A percentile compares a stretch with the other conserved stretches of the same genome.
phyloP scores from a whole-genome alignment of 2,888 invertebrate genomes.

The Andrena haemorrhoa region DNA sequence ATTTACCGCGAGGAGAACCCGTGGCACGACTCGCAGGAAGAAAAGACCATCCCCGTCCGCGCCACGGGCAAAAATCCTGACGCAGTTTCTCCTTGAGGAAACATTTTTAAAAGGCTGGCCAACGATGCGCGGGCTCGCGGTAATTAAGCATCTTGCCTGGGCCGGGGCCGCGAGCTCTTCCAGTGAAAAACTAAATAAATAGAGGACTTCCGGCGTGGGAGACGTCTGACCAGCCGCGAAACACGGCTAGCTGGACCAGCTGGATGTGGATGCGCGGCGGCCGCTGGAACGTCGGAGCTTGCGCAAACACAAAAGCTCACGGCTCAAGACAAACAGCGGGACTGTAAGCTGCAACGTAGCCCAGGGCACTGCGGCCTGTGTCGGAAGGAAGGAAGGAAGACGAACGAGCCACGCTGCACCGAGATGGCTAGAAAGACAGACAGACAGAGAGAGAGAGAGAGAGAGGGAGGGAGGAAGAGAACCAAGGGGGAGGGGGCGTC shows the following conservation, averaged over 20 bases:
- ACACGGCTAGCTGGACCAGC: conserved; percentile 47
- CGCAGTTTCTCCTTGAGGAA: conserved; percentile 45
- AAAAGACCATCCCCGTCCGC: not conserved
- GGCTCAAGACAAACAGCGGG: conserved; percentile 78
- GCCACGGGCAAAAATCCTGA: conserved; percentile 22
- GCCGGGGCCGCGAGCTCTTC: conserved; percentile 59
- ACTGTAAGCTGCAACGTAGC: conserved; percentile 74
- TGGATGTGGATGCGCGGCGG: conserved; percentile 26
- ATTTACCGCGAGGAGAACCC: conserved; percentile 11
- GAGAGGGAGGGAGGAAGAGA: not conserved
- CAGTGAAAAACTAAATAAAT: conserved; percentile 75
- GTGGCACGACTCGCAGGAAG: not conserved
- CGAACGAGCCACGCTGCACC: not conserved
- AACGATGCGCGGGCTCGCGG: conserved; percentile 62
- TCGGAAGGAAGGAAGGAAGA: conserved; percentile 22
- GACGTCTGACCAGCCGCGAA: conserved; percentile 33
- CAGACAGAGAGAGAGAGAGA: not conserved
- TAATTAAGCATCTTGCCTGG: conserved; percentile 72
- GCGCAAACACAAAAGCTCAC: conserved; percentile 80
- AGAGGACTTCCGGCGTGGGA: conserved; percentile 39
- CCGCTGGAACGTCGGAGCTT: conserved; percentile 57
- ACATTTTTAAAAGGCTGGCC: conserved; percentile 54
- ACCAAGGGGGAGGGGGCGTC: conserved; percentile 38
- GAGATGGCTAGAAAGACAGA: no score
- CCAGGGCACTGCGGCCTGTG: conserved; percentile 66